Conservation (phyloP, 2,797 vertebrate genomes). For the Gadopsis bispinosus region DNA sequence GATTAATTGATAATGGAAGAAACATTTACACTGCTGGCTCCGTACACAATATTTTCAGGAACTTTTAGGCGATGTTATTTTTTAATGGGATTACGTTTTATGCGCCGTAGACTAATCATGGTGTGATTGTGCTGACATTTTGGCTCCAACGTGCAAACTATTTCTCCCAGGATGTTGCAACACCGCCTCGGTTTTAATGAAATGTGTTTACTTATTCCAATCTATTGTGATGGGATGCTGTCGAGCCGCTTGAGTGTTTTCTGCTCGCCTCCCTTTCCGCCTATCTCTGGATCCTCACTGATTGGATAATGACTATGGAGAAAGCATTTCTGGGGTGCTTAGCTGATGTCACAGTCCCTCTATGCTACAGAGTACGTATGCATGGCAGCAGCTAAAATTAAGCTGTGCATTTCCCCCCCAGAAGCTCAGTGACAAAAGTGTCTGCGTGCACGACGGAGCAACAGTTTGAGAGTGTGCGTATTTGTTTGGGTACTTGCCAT, state of each 20-base stretch:
- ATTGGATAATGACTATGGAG: constrained; percentile 34
- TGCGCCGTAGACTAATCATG: background rate
- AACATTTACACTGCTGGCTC: background rate
- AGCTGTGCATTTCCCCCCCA: constrained; percentile 35
- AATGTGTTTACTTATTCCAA: constrained; percentile 38
- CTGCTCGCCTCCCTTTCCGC: background rate
- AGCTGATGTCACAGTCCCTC: constrained; percentile 24
- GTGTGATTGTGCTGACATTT: constrained; percentile 12
- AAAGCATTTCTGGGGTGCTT: constrained; percentile 26
- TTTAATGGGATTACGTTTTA: background rate
- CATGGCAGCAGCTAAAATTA: background rate
- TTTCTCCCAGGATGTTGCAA: constrained; percentile 16
- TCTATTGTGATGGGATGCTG: constrained; percentile 36
- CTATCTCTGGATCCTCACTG: constrained; percentile 8
- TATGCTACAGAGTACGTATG: background rate
- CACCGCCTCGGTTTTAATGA: constrained; percentile 19
- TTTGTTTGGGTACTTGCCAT: constrained; percentile 74
- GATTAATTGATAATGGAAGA: background rate
- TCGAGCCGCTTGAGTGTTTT: constrained; percentile 28
- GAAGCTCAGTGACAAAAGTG: constrained; percentile 25
- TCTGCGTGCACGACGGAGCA: constrained; percentile 25
- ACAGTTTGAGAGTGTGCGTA: constrained; percentile 63
- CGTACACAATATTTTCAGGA: background rate
- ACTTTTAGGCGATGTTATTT: no score
- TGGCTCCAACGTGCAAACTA: background rate